phyloP scores from a whole-genome alignment of 1,140 invertebrate genomes.

The Dryas iulia region DNA sequence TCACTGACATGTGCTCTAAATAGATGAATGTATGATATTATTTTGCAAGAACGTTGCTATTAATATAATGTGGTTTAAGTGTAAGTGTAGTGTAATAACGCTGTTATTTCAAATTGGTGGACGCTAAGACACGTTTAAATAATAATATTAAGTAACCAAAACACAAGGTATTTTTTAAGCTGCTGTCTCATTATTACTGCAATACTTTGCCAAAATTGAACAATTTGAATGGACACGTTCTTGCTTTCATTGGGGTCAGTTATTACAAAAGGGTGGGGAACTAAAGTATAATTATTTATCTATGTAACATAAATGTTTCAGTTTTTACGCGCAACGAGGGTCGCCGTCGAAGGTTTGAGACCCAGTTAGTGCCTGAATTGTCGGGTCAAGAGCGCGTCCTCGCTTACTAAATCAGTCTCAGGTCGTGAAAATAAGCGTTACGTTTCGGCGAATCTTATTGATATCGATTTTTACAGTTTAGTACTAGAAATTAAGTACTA shows the following conservation, averaged over 20 bases:
- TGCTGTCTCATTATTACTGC: background rate
- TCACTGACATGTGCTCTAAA: too few species aligned
- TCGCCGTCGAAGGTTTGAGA: constrained; percentile 5
- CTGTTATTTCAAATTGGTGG: too few species aligned
- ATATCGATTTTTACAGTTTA: background rate
- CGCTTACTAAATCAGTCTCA: constrained; percentile 2
- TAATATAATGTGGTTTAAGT: too few species aligned
- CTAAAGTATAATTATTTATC: background rate
- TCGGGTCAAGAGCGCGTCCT: constrained; percentile 28
- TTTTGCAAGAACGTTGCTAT: too few species aligned
- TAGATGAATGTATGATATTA: too few species aligned
- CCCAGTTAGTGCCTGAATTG: constrained; percentile 7
- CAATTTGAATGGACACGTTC: constrained; percentile 3
- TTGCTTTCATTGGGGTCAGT: background rate
- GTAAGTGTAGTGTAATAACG: too few species aligned
- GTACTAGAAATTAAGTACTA: background rate
- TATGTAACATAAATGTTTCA: background rate
- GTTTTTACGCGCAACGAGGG: background rate
- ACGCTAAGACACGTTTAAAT: background rate
- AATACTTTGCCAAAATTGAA: background rate
- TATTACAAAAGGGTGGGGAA: background rate
- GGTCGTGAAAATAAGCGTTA: constrained; percentile 1
- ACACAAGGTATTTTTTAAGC: background rate
- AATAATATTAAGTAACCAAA: background rate
- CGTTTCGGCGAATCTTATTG: background rate